Percentiles rank a stretch among this genome's conserved stretches.
These are phyloP conservation scores for Carassius auratus DNA, from an alignment of 2,113 vertebrate genomes.

Conservation along the genomic window DNA sequence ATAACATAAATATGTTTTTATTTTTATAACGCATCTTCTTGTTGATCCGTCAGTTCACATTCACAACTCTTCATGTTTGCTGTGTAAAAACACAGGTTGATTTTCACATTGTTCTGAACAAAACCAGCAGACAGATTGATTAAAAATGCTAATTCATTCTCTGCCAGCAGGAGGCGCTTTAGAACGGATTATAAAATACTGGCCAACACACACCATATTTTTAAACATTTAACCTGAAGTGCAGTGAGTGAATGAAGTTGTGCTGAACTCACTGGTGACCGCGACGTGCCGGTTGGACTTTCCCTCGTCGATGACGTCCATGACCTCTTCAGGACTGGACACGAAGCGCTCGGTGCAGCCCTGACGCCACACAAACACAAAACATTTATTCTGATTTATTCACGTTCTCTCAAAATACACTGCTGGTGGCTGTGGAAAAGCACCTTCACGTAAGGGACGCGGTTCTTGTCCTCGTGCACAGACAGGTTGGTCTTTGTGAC, in stretches of 20 bases:
- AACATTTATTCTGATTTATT: neutral
- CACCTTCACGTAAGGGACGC: slow-evolving; percentile 96
- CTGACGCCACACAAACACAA: slow-evolving; percentile 63
- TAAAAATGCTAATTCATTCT: no score
- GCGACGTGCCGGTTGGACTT: slow-evolving; percentile 93
- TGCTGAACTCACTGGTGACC: slow-evolving; percentile 85
- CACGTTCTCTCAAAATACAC: neutral
- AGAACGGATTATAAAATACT: no score
- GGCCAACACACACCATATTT: no score
- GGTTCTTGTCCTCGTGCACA: slow-evolving; percentile 94
- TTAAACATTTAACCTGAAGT: no score
- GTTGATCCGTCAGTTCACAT: no score
- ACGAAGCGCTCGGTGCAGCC: slow-evolving; percentile 95
- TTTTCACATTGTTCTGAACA: no score
- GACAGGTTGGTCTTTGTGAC: slow-evolving; percentile 94
- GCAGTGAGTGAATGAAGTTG: neutral
- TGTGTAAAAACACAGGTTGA: no score
- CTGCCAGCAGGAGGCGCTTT: no score
- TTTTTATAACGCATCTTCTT: no score
- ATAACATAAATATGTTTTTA: no score
- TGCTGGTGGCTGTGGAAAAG: slow-evolving; percentile 36
- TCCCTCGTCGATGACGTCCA: slow-evolving; percentile 94
- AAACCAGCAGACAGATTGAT: no score
- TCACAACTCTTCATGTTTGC: no score
- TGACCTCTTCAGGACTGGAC: slow-evolving; percentile 91